These are phyloP conservation scores for Sebastes steindachneri DNA, from an alignment of 2,797 vertebrate species.

Conservation along the genomic window DNA sequence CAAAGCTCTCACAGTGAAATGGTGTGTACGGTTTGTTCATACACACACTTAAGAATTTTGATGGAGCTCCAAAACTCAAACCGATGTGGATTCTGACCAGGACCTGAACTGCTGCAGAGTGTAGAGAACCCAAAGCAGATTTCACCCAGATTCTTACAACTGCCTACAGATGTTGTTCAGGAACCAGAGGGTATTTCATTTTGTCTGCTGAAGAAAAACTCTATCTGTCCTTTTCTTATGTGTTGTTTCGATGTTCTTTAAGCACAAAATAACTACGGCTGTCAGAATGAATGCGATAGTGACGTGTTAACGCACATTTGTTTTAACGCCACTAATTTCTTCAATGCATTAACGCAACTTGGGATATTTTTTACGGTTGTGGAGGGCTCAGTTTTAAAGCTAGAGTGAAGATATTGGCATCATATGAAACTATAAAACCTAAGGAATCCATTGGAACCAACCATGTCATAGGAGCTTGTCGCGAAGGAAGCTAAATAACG, in stretches of 20 bases:
- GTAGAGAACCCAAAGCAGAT: slow-evolving; percentile 9
- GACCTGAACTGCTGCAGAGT: neutral
- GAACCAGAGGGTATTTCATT: neutral
- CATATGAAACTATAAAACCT: neutral
- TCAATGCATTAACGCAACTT: too few species aligned
- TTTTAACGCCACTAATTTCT: too few species aligned
- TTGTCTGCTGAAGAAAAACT: neutral
- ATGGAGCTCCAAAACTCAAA: slow-evolving; percentile 9
- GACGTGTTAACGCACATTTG: rapidly evolving
- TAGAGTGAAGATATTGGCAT: neutral
- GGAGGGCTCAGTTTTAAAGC: too few species aligned
- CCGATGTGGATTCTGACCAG: neutral
- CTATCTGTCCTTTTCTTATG: neutral
- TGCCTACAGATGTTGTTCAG: neutral
- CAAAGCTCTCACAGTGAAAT: slow-evolving; percentile 41
- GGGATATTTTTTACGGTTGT: too few species aligned
- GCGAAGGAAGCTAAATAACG: too few species aligned
- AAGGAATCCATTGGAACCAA: neutral
- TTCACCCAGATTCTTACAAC: neutral
- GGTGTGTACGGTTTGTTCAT: neutral
- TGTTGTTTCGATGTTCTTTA: neutral
- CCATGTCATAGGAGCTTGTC: too few species aligned
- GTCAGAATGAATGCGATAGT: rapidly evolving
- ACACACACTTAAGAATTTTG: neutral
- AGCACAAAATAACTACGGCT: neutral